Evolutionary conservation across 2,888 invertebrate species (phyloP).

Genomic region (Operophtera brumata): DNA sequence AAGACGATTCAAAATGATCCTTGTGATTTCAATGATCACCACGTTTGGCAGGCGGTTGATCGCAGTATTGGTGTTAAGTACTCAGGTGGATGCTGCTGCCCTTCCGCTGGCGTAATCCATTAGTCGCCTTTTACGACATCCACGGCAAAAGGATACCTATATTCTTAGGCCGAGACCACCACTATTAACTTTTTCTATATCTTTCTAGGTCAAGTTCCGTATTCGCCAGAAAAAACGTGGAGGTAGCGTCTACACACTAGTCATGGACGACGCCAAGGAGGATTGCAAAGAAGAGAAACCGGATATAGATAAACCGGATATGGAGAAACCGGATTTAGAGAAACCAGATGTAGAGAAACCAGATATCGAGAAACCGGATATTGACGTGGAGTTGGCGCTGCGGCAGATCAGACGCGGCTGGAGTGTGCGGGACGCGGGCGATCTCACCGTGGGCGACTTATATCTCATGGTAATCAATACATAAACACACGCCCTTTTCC

Average conservation of each 20-base stretch:
- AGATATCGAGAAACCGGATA: conserved; percentile 41
- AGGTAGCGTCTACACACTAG: conserved; percentile 63
- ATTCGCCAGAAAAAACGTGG: conserved; percentile 70
- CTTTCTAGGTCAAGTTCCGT: conserved; percentile 58
- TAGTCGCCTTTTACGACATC: too few relatives aligned
- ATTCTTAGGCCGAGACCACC: too few relatives aligned
- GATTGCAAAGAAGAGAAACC: conserved; percentile 36
- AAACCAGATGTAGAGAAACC: conserved; percentile 35
- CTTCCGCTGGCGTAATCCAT: too few relatives aligned
- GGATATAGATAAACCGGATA: conserved; percentile 36
- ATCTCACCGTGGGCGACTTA: conserved; percentile 92
- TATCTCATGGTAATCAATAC: conserved; percentile 91
- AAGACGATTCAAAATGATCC: too few relatives aligned
- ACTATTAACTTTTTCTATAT: conserved; percentile 1
- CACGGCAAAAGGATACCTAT: too few relatives aligned
- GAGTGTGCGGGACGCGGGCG: conserved; percentile 87
- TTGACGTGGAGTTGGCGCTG: conserved; percentile 62
- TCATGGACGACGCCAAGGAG: conserved; percentile 51
- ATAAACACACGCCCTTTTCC: too few relatives aligned
- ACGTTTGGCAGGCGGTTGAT: too few relatives aligned
- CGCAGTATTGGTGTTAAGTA: too few relatives aligned
- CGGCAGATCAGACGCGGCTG: conserved; percentile 85
- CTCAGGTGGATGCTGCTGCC: too few relatives aligned
- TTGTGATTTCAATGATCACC: too few relatives aligned
- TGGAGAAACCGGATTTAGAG: conserved; percentile 47